These are phyloP conservation scores for Litoditis marina DNA, from an alignment of 2,888 invertebrate species.

Conservation along the genomic window DNA sequence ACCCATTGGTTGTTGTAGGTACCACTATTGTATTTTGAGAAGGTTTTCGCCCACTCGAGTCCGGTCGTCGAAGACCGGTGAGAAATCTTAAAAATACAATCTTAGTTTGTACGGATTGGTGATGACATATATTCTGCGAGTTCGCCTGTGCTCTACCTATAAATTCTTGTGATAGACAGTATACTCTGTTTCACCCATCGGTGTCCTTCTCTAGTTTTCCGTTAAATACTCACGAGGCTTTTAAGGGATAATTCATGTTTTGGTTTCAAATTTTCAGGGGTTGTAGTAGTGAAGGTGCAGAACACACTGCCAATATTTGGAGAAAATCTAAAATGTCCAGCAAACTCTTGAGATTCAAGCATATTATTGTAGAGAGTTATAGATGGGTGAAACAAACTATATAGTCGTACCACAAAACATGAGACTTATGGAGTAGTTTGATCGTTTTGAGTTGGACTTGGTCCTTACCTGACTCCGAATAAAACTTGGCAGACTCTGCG, in stretches of 20 bases:
- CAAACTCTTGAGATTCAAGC: too few relatives aligned
- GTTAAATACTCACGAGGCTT: too few relatives aligned
- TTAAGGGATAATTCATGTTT: too few relatives aligned
- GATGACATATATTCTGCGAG: neutral
- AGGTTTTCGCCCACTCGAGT: conserved; percentile 40
- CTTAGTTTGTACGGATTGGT: neutral
- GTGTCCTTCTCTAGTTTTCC: too few relatives aligned
- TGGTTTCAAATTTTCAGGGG: too few relatives aligned
- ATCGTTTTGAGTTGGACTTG: too few relatives aligned
- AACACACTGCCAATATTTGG: neutral
- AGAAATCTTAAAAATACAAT: conserved; percentile 18
- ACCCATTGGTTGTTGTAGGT: conserved; percentile 80
- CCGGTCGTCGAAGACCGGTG: conserved; percentile 30
- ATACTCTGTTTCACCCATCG: too few relatives aligned
- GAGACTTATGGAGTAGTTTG: too few relatives aligned
- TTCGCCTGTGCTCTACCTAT: neutral
- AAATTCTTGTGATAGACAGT: too few relatives aligned
- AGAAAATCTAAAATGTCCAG: neutral
- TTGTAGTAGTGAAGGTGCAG: neutral
- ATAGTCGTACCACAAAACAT: too few relatives aligned
- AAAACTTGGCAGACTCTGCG: conserved; percentile 68
- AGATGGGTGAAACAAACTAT: neutral
- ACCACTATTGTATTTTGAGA: conserved; percentile 74
- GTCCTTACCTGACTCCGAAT: conserved; percentile 72
- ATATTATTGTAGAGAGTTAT: too few relatives aligned